A percentile compares a stretch with the other conserved stretches of the same genome.
phyloP scores from a whole-genome alignment of 2,888 invertebrate genomes.

The Geophilus truncorum region DNA sequence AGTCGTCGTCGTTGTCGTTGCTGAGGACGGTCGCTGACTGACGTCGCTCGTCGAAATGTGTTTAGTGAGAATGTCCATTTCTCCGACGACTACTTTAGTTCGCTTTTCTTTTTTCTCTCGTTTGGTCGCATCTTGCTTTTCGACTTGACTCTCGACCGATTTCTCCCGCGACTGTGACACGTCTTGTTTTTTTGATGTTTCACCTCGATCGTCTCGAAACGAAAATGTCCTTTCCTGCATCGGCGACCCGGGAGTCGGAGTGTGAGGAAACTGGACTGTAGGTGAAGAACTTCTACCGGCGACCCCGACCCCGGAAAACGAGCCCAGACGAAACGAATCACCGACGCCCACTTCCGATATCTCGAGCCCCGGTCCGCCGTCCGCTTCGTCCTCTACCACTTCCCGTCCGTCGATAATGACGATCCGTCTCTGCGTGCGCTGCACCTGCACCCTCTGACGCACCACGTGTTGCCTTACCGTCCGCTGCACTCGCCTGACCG shows the following conservation, averaged over 20 bases:
- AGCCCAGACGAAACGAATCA: not conserved
- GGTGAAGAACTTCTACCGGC: not conserved
- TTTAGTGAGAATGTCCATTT: not conserved
- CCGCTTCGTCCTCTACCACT: constrained; percentile 49
- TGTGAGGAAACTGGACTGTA: not conserved
- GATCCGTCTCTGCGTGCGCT: constrained; percentile 64
- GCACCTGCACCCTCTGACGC: constrained; percentile 27
- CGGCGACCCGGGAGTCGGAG: not conserved
- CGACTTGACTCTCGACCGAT: not conserved
- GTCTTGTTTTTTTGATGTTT: not conserved
- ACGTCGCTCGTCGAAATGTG: not conserved
- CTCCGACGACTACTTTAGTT: not conserved
- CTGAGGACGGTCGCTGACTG: too few species aligned
- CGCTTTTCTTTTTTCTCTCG: not conserved
- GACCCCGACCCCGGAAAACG: too few species aligned
- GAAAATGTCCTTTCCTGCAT: not conserved
- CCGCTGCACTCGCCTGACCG: not conserved
- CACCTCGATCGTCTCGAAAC: not conserved
- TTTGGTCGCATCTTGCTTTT: not conserved
- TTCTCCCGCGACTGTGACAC: not conserved
- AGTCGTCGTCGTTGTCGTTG: too few species aligned
- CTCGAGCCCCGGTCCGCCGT: not conserved
- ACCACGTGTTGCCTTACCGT: constrained; percentile 30
- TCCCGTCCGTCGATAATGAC: constrained; percentile 78
- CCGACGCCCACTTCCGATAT: not conserved